Evolutionary conservation across 2,797 vertebrate species (phyloP).

Genomic region (Tolypeutes matacus): DNA sequence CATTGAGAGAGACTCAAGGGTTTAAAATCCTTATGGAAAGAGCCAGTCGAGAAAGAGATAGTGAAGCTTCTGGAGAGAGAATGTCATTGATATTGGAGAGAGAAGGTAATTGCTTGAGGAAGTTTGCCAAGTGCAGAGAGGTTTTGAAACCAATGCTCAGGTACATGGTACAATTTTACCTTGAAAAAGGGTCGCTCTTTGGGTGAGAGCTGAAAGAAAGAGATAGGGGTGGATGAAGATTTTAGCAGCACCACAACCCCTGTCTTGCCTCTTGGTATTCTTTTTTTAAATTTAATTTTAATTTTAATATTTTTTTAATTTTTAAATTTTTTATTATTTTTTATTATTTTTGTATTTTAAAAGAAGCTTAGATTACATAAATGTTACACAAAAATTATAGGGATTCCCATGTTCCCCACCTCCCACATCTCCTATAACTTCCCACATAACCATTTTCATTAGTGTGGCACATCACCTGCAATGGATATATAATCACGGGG

Average conservation of each 20-base stretch:
- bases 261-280: background rate
- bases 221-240: background rate
- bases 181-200: fast-evolving
- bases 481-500: no score
- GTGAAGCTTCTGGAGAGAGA: background rate
- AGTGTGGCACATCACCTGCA: no score
- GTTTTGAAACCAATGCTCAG: background rate
- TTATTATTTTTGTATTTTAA: no score
- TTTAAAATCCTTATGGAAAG: background rate
- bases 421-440: no score
- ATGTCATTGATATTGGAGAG: background rate
- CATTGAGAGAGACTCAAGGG: background rate
- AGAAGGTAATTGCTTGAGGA: background rate
- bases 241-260: fast-evolving
- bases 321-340: no score
- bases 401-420: no score
- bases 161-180: background rate
- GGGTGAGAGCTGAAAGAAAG: background rate
- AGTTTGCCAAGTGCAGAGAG: fast-evolving
- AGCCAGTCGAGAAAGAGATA: background rate
- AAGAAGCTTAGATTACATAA: no score
- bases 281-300: no score
- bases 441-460: no score
- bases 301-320: no score
- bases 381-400: no score